Percentiles rank a stretch among this genome's conserved stretches.
Evolutionary conservation across 2,113 vertebrate species (phyloP).

Genomic region (Rhagologus leucostigma): DNA sequence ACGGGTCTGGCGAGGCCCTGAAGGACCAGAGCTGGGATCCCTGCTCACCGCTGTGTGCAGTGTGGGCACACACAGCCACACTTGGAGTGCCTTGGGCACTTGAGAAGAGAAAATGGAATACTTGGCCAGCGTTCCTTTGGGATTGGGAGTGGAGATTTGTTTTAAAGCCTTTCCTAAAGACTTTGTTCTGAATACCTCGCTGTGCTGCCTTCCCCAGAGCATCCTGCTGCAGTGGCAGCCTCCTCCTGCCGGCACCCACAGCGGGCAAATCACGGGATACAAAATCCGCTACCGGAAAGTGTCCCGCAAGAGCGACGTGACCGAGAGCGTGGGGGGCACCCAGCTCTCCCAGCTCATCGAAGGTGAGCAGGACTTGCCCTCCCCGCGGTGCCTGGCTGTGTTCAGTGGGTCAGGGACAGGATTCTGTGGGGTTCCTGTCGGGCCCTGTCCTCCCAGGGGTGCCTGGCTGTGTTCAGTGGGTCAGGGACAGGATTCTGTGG

Average conservation of each 20-base stretch:
- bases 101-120: neutral
- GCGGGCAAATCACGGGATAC: constrained; percentile 90
- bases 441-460: neutral
- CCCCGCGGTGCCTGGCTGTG: neutral
- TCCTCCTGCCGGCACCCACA: constrained; percentile 83
- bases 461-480: too few species aligned
- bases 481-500: neutral
- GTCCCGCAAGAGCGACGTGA: constrained; percentile 88
- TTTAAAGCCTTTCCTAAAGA: neutral
- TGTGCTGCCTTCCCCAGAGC: constrained; percentile 72
- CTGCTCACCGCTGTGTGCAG: neutral
- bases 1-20: neutral
- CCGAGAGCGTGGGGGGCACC: constrained; percentile 81
- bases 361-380: constrained; percentile 65
- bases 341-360: constrained; percentile 89
- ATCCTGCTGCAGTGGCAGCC: constrained; percentile 94
- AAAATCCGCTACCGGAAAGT: constrained; percentile 95
- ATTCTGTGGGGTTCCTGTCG: neutral
- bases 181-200: neutral
- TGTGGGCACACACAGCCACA: too few species aligned
- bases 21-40: neutral
- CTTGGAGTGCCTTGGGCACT: neutral
- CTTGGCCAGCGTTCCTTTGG: neutral
- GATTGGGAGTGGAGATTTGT: neutral
- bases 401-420: neutral